Conservation (phyloP, 2,113 vertebrate genomes). For the Aegithalos caudatus region DNA sequence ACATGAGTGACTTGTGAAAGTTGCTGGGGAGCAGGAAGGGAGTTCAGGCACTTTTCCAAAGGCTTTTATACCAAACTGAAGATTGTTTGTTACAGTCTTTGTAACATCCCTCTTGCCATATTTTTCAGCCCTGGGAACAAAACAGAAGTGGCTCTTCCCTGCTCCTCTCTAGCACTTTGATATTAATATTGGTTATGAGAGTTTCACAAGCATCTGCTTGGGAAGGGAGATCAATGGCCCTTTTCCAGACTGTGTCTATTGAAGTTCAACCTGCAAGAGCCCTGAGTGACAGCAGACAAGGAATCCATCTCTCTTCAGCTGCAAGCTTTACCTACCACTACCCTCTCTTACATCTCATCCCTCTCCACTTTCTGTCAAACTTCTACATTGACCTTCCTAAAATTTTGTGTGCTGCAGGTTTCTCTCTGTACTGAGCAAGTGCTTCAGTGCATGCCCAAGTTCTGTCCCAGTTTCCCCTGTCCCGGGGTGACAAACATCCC, state of each 20-base stretch:
- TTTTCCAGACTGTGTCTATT: not conserved
- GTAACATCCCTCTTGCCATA: not conserved
- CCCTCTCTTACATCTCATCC: rapidly evolving
- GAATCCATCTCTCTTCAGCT: not conserved
- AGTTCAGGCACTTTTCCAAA: not conserved
- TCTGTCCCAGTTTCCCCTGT: not conserved
- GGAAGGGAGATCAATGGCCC: not conserved
- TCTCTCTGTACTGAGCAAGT: not conserved
- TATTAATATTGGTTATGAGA: not conserved
- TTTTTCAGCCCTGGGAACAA: not conserved
- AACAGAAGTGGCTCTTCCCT: not conserved
- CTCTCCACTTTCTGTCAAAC: not conserved
- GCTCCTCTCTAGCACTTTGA: not conserved
- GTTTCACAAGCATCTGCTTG: not conserved
- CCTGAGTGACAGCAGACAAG: not conserved
- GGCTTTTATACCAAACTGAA: not conserved
- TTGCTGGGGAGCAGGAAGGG: not conserved
- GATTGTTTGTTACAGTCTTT: not conserved
- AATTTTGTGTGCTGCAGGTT: not conserved
- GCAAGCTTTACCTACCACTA: not conserved
- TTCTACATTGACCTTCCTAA: not conserved
- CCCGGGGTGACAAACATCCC: not conserved
- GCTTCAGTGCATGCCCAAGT: not conserved
- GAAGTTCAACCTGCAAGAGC: not conserved
- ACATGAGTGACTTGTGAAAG: not conserved